Base-by-base conservation (phyloP, 2,888 invertebrate genomes). In the Microchrysa polita region DNA sequence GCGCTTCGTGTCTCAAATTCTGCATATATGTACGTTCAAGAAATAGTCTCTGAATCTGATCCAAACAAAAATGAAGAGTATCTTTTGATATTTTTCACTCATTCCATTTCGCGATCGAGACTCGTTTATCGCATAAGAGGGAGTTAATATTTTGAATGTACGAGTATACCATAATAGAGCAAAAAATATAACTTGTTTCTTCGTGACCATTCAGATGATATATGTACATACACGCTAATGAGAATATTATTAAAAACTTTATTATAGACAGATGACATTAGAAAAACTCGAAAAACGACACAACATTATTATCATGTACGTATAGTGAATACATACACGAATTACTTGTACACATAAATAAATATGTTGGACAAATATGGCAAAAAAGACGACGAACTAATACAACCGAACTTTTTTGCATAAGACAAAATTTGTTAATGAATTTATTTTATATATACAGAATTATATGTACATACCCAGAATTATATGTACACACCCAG, bases 161-260 rank as follows among this genome's bases (percentile, higher is more conserved):
- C 7, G 7, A 34, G 27, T 34, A 7, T 5, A 34, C 7, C 4
- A 34, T 34, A 2, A 7, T 34, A 34, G 27, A 2, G 48, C 48
- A 48, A n/a, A 4, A 48, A 48, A n/a, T n/a, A n/a, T n/a, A n/a
- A 22, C 59, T 16, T 16, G 61, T 4, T 40, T 40, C 16, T 23
- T 61, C 40, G 61, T 34, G 61, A 61, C 40, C 27, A n/a, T n/a
- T 61, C 61, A 61, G n/a, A n/a, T 61, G 42, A 42, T 10, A n/a
- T n/a, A n/a, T n/a, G n/a, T n/a, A n/a, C n/a, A n/a, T n/a, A n/a
- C n/a, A 61, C 61, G 61, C 42, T 42, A 61, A 61, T 61, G 40
- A 61, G 42, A 61, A 61, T 61, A 61, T 61, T 40, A 61, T 61
- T 61, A 42, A 61, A 40, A 61, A 61, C 5, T 27, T n/a, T n/a